Percentiles rank a stretch among this genome's conserved stretches.
Conservation (phyloP, 2,113 vertebrate species). For the Cyanoderma ruficeps region DNA sequence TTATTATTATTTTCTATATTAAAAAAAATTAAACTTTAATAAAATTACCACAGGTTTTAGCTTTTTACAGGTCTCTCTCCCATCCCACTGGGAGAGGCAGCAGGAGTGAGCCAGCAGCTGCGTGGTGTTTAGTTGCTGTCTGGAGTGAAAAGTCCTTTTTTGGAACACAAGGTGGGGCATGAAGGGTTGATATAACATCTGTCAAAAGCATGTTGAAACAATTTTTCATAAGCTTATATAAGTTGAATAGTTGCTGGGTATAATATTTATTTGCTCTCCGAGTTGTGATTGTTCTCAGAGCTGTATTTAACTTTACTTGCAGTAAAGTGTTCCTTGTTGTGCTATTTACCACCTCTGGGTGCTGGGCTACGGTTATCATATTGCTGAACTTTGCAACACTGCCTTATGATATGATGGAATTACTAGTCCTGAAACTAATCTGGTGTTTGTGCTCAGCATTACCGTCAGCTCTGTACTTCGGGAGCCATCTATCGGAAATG, state of each 20-base stretch:
- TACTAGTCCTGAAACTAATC: not conserved
- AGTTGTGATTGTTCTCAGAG: not conserved
- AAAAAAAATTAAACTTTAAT: too few relatives aligned
- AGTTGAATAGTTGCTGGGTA: not conserved
- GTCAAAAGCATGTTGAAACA: not conserved
- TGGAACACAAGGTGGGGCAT: not conserved
- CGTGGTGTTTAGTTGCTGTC: not conserved
- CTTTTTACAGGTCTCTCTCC: not conserved
- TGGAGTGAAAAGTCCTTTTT: not conserved
- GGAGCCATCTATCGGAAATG: not conserved
- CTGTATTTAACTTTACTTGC: not conserved
- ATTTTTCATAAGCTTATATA: too few relatives aligned
- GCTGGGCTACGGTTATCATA: not conserved
- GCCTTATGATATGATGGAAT: not conserved
- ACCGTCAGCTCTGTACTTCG: not conserved
- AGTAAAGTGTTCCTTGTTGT: not conserved
- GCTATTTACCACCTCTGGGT: not conserved
- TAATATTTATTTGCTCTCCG: not conserved
- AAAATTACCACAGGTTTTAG: not conserved
- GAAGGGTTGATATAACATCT: not conserved
- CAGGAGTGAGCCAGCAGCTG: not conserved
- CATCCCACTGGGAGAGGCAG: fast-evolving
- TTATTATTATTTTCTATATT: too few relatives aligned
- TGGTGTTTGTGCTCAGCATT: not conserved
- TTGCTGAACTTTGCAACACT: not conserved